Percentiles rank a stretch among this genome's conserved stretches.
phyloP scores from a whole-genome alignment of 2,797 vertebrate genomes.

The Carduelis carduelis region DNA sequence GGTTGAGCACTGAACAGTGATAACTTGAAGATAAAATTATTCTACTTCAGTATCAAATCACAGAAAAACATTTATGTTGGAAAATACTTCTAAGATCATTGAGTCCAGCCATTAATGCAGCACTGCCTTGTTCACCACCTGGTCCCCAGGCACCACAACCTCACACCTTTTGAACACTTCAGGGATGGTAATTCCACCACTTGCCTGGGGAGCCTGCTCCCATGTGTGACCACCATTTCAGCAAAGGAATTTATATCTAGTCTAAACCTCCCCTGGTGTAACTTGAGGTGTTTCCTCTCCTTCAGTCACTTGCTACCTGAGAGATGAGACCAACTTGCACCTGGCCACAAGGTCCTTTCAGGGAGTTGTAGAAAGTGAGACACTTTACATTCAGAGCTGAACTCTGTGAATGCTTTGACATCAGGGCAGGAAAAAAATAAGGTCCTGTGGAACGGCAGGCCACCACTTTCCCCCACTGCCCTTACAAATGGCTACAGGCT shows the following conservation, averaged over 20 bases:
- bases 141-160: neutral
- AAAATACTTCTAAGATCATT: neutral
- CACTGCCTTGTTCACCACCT: neutral
- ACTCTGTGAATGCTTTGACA: neutral
- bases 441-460: neutral
- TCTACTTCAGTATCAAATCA: neutral
- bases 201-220: neutral
- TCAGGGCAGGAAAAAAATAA: neutral
- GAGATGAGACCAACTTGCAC: fast-evolving
- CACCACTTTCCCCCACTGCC: neutral
- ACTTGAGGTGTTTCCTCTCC: neutral
- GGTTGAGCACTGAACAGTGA: neutral
- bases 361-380: neutral
- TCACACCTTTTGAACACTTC: neutral
- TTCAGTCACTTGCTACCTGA: neutral
- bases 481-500: neutral
- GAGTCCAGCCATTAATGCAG: neutral
- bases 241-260: neutral
- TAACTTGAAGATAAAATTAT: neutral
- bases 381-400: neutral
- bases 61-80: neutral
- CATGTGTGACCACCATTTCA: neutral
- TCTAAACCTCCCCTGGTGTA: neutral
- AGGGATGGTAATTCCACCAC: neutral
- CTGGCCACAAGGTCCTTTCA: neutral